Conservation (phyloP, 2,113 vertebrate genomes). For the Craseonycteris thonglongyai region DNA sequence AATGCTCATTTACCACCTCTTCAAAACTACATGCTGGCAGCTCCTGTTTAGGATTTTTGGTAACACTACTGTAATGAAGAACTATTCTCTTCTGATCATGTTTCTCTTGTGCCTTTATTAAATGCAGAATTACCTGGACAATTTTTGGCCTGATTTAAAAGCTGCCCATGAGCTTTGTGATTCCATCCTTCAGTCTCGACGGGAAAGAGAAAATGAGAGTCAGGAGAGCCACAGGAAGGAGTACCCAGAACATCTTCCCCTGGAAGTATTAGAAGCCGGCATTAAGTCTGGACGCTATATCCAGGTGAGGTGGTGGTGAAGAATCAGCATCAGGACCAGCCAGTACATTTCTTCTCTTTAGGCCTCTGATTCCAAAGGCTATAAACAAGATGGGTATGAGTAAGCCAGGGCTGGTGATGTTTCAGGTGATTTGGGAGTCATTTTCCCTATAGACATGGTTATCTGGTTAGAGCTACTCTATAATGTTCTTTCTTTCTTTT, state of each 20-base stretch:
- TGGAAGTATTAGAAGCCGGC: conserved; percentile 89
- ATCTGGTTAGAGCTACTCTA: neutral
- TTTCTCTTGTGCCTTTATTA: neutral
- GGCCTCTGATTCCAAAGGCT: neutral
- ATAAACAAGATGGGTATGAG: neutral
- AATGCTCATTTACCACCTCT: neutral
- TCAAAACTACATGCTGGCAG: neutral
- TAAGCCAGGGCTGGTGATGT: neutral
- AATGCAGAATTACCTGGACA: conserved; percentile 88
- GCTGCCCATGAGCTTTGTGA: conserved; percentile 87
- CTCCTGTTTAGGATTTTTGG: neutral
- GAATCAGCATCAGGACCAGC: neutral
- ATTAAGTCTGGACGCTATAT: conserved; percentile 94
- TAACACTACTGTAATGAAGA: neutral
- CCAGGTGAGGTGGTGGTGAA: conserved; percentile 74
- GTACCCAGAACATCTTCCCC: conserved; percentile 88
- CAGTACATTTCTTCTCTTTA: neutral
- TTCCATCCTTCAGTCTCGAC: conserved; percentile 87
- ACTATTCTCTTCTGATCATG: neutral
- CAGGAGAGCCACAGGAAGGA: conserved; percentile 84
- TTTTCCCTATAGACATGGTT: neutral
- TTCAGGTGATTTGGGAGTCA: too few species aligned
- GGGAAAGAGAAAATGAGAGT: conserved; percentile 84
- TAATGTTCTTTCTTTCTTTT: too few species aligned
- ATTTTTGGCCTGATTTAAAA: conserved; percentile 91